phyloP scores from a whole-genome alignment of 1,140 invertebrate genomes.

The Aphaenogaster rudis region DNA sequence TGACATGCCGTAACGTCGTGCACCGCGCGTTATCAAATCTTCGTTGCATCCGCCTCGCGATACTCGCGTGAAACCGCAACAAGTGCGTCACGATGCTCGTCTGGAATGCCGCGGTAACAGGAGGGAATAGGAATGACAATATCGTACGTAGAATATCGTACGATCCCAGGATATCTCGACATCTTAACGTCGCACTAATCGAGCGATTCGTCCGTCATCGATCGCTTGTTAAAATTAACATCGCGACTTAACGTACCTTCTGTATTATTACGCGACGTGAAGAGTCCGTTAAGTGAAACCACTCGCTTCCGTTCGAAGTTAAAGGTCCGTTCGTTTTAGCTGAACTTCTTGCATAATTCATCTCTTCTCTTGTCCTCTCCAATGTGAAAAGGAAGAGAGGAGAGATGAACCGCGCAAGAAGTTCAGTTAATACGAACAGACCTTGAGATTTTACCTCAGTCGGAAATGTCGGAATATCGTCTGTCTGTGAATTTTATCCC shows the following conservation, averaged over 20 bases:
- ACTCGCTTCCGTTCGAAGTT: neutral
- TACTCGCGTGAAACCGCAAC: slow-evolving; percentile 31
- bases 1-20: slow-evolving; percentile 25
- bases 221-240: neutral
- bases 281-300: neutral
- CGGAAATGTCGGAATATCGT: neutral
- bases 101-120: neutral
- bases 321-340: too few relatives aligned
- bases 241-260: neutral
- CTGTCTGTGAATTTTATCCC: neutral
- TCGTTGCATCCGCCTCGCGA: slow-evolving; percentile 36
- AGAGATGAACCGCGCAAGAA: too few relatives aligned
- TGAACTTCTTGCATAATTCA: too few relatives aligned
- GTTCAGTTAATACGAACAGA: too few relatives aligned
- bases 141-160: neutral
- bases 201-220: neutral
- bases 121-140: neutral
- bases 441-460: neutral
- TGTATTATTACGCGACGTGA: neutral
- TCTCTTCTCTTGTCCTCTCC: too few relatives aligned
- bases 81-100: slow-evolving; percentile 18
- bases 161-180: neutral
- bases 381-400: too few relatives aligned
- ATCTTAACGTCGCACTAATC: neutral
- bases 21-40: slow-evolving; percentile 44